A percentile compares a stretch with the other conserved stretches of the same genome.
Evolutionary conservation across 1,140 invertebrate species (phyloP).

Genomic region (Dinothrombium tinctorium): DNA sequence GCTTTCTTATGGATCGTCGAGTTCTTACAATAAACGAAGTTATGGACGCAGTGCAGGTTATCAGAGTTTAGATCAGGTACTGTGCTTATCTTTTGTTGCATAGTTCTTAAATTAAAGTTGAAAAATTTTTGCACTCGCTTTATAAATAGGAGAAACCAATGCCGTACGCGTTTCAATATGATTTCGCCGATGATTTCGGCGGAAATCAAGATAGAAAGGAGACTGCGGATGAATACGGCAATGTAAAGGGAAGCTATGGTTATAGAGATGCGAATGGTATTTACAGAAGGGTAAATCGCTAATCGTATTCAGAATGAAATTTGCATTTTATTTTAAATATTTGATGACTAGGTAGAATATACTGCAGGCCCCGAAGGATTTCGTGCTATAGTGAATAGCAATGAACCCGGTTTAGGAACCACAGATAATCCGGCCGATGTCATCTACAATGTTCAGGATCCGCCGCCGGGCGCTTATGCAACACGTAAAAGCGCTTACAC

Average conservation of each 20-base stretch:
- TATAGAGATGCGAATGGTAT: slow-evolving; percentile 12
- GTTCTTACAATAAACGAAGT: too few relatives aligned
- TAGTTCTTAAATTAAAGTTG: too few relatives aligned
- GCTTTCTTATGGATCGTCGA: too few relatives aligned
- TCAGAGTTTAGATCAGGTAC: too few relatives aligned
- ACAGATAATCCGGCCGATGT: slow-evolving; percentile 13
- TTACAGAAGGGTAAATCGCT: too few relatives aligned
- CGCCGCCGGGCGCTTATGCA: slow-evolving; percentile 9
- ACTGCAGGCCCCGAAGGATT: slow-evolving; percentile 13
- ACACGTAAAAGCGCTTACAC: not conserved
- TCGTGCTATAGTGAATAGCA: slow-evolving; percentile 12
- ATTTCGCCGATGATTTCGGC: slow-evolving; percentile 13
- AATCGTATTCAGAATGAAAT: slow-evolving; percentile 6
- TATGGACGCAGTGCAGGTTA: too few relatives aligned
- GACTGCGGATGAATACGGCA: slow-evolving; percentile 5
- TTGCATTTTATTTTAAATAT: not conserved
- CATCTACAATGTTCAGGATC: slow-evolving; percentile 11
- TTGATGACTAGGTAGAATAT: slow-evolving; percentile 14
- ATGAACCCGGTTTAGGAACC: slow-evolving; percentile 13
- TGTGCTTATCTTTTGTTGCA: too few relatives aligned
- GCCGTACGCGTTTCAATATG: slow-evolving; percentile 14
- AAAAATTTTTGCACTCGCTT: too few relatives aligned
- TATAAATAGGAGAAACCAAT: slow-evolving; percentile 5
- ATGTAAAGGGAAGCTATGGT: slow-evolving; percentile 11
- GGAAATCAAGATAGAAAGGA: slow-evolving; percentile 13